Evolutionary conservation across 2,797 vertebrate species (phyloP).

Genomic region (Glossophaga mutica): DNA sequence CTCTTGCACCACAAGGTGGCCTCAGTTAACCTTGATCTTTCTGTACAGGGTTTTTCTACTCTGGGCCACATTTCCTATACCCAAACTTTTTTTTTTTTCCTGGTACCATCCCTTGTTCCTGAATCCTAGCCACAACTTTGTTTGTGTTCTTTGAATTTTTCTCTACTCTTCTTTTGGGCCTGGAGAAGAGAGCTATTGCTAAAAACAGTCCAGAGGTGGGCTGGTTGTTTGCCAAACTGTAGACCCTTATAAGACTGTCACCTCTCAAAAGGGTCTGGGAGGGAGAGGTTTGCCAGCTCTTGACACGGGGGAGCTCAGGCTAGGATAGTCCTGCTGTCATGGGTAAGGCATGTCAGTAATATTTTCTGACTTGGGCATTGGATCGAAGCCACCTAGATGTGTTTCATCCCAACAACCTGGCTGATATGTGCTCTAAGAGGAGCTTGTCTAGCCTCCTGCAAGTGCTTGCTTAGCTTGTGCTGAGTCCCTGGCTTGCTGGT

Average conservation of each 20-base stretch:
- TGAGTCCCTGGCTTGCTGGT: background rate
- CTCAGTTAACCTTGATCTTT: background rate
- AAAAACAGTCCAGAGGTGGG: background rate
- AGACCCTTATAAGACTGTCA: background rate
- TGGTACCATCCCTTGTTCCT: background rate
- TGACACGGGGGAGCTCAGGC: background rate
- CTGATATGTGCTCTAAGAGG: background rate
- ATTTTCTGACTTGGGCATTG: background rate
- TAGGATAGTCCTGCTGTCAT: background rate
- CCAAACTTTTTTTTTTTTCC: background rate
- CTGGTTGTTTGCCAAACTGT: background rate
- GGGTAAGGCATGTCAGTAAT: background rate
- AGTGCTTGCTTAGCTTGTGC: background rate
- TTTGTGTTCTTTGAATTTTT: background rate
- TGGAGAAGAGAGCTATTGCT: background rate
- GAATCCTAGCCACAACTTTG: background rate
- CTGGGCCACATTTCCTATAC: background rate
- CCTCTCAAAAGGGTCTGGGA: background rate
- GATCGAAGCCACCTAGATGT: background rate
- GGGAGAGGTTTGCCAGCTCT: background rate
- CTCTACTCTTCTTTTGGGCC: background rate
- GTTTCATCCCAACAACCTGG: background rate
- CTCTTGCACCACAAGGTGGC: constrained; percentile 62
- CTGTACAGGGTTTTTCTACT: background rate
- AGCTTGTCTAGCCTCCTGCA: too few species aligned